A percentile compares a stretch with the other conserved stretches of the same genome.
phyloP scores from a whole-genome alignment of 2,113 vertebrate genomes.

The Nothocercus nigrocapillus region DNA sequence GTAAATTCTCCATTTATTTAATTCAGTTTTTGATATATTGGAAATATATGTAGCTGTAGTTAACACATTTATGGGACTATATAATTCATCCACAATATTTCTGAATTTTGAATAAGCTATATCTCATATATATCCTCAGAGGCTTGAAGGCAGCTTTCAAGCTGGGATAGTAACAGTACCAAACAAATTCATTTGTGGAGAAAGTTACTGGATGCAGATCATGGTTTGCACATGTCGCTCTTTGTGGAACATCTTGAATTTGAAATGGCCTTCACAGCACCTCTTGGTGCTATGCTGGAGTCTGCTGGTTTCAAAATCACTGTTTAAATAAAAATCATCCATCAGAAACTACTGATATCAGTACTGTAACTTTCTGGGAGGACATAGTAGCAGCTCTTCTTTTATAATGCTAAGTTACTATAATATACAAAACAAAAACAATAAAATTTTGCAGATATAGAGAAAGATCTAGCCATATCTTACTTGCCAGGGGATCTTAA shows the following conservation, averaged over 20 bases:
- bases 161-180: background rate
- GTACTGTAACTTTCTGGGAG: background rate
- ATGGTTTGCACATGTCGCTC: background rate
- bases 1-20: constrained; percentile 47
- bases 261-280: background rate
- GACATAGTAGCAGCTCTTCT: background rate
- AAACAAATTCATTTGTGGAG: constrained; percentile 7
- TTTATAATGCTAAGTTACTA: background rate
- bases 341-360: background rate
- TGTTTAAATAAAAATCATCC: background rate
- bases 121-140: background rate
- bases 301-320: background rate
- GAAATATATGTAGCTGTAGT: background rate
- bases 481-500: background rate
- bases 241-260: constrained; percentile 10
- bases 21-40: constrained; percentile 4
- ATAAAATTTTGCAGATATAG: background rate
- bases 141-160: background rate
- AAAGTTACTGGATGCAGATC: background rate
- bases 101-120: constrained; percentile 19
- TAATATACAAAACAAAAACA: background rate
- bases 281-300: background rate
- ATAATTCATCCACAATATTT: constrained; percentile 35
- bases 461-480: background rate
- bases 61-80: constrained; percentile 22